These are phyloP conservation scores for Neosilurus mollespiculum DNA, from an alignment of 2,797 vertebrate species.

Conservation along the genomic window DNA sequence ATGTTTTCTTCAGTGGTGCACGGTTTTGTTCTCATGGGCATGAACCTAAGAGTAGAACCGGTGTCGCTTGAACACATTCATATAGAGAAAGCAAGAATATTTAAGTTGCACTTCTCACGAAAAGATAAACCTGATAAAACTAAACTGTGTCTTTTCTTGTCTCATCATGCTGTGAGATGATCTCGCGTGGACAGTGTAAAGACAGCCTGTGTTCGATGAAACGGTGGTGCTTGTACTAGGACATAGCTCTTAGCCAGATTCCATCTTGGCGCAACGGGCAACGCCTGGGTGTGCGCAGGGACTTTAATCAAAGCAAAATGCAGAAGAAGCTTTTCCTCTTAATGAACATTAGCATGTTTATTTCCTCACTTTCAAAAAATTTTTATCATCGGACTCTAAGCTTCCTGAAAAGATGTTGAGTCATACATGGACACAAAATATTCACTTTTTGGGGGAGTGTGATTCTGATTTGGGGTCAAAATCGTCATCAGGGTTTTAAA, in stretches of 20 bases:
- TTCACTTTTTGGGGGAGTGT: background rate
- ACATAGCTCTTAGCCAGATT: background rate
- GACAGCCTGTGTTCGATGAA: background rate
- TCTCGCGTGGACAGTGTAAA: background rate
- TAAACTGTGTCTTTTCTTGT: background rate
- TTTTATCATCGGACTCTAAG: background rate
- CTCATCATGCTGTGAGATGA: background rate
- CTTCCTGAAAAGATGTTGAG: background rate
- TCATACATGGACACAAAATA: background rate
- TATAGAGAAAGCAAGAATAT: background rate
- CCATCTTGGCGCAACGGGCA: slow-evolving; percentile 19
- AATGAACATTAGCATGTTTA: background rate
- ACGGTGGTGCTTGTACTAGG: background rate
- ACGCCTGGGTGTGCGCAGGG: slow-evolving; percentile 1
- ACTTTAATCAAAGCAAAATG: background rate
- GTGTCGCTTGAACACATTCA: background rate
- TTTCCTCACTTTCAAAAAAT: background rate
- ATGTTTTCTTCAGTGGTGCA: background rate
- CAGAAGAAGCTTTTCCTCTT: background rate
- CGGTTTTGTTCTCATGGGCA: background rate
- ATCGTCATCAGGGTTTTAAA: background rate
- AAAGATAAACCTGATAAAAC: background rate
- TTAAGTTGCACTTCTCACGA: background rate
- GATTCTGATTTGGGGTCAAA: background rate
- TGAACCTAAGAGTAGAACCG: background rate